Conservation (phyloP, 2,113 vertebrate species). For the Antigone vipio region DNA sequence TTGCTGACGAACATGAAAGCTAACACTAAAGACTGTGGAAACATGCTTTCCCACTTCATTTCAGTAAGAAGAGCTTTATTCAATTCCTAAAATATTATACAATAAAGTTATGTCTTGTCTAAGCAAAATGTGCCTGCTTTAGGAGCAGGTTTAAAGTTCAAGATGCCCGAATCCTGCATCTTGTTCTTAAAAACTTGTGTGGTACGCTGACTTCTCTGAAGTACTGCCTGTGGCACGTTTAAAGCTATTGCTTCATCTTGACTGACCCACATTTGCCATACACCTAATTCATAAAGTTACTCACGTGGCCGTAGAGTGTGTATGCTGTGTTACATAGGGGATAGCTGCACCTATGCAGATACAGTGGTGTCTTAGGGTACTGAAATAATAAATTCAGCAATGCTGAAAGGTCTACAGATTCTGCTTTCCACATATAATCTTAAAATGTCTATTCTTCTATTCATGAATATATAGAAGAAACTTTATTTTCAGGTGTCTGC, state of each 20-base stretch:
- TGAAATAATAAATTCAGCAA: background rate
- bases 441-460: background rate
- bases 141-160: background rate
- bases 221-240: background rate
- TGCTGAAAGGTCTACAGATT: background rate
- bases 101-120: background rate
- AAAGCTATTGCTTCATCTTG: background rate
- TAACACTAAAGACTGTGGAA: background rate
- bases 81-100: background rate
- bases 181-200: background rate
- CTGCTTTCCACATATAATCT: background rate
- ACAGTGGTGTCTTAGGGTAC: background rate
- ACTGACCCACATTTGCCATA: background rate
- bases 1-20: background rate
- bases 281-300: background rate
- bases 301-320: fast-evolving
- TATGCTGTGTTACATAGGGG: background rate
- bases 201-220: background rate
- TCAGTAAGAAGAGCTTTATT: background rate
- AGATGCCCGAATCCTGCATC: background rate
- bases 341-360: background rate
- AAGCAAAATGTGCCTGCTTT: background rate
- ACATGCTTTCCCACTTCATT: background rate
- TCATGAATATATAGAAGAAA: background rate
- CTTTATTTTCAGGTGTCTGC: background rate